Evolutionary conservation across 64 coral and sea anemone species (phyloP).

Genomic region (Montipora cactus): DNA sequence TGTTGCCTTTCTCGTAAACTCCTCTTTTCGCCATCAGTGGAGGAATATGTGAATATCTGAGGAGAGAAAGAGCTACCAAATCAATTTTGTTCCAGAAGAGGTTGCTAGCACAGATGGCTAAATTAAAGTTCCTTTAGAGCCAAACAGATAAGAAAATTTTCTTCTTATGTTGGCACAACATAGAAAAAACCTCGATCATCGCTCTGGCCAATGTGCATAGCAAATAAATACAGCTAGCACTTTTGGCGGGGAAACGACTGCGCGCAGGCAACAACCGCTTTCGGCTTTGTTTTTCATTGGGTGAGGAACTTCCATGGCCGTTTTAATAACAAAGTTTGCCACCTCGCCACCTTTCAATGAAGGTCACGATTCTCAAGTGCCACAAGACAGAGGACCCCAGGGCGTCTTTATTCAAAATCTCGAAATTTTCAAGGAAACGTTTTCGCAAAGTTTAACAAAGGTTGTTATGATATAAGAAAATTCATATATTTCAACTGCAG

Average conservation of each 20-base stretch:
- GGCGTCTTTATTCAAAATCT: too few relatives aligned
- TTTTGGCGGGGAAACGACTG: not conserved
- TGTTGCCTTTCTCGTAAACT: constrained; percentile 79
- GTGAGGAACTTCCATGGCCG: not conserved
- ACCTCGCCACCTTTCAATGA: too few relatives aligned
- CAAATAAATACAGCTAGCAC: not conserved
- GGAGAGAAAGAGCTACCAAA: not conserved
- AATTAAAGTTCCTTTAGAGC: not conserved
- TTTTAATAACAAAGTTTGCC: not conserved
- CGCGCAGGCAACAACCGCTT: too few relatives aligned
- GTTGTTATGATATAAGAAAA: too few relatives aligned
- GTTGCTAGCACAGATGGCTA: not conserved
- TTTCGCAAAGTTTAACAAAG: too few relatives aligned
- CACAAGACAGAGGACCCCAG: too few relatives aligned
- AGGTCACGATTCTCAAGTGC: too few relatives aligned
- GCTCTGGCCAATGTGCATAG: not conserved
- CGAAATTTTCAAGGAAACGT: too few relatives aligned
- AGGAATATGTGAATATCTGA: constrained; percentile 82
- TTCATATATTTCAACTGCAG: too few relatives aligned
- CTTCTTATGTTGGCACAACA: too few relatives aligned
- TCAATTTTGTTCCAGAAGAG: not conserved
- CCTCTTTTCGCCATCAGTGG: constrained; percentile 55
- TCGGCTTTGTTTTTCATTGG: not conserved
- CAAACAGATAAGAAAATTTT: not conserved
- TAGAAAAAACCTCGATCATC: too few relatives aligned